Base-by-base conservation (phyloP, 2,888 invertebrate genomes). In the Platycnemis pennipes region DNA sequence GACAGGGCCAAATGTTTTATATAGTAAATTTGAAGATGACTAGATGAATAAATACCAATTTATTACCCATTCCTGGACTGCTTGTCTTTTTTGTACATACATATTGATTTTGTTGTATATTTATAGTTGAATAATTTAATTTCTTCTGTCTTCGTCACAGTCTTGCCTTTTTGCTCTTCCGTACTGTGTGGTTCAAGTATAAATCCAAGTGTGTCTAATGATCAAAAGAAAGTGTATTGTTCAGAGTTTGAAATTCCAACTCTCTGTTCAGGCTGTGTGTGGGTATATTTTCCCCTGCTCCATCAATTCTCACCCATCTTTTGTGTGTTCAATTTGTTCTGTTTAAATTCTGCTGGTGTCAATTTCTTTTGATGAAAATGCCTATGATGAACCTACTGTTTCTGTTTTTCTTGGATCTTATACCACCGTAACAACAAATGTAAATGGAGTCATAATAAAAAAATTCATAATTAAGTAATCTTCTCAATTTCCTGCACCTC, bases 391-490 rank as follows among this genome's bases (percentile, higher is more conserved):
- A 87, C 46, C 46, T 87, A 77, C 77, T 77, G 37, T 77, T 77
- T 77, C 37, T 77, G 77, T 87, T 87, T 87, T 46, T 46, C 87
- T 45, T 46, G 87, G 46, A 87, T 87, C 45, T 46, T 87, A 87
- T 87, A 87, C 87, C 44, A 87, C 87, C 87, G 46, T 87, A 87
- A 87, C 46, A 46, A 87, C 87, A 87, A 22, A 46, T 87, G 87
- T 87, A 87, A 87, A 87, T 87, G 87, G 87, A 87, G 46, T 87
- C 87, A 11, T 87, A 87, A 87, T 87, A 87, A 87, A 87, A 87
- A 87, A 45, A 45, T 26, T 87, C 87, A 87, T 87, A 87, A 87
- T 87, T 46, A 87, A 42, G 26, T 45, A 87, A 19, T n/a, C n/a
- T 26, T 87, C 46, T 87, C 46, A 37, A 16, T 77, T 77, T 37